Evolutionary conservation across 2,888 invertebrate species (phyloP).

Genomic region (Zygogramma bicolorata): DNA sequence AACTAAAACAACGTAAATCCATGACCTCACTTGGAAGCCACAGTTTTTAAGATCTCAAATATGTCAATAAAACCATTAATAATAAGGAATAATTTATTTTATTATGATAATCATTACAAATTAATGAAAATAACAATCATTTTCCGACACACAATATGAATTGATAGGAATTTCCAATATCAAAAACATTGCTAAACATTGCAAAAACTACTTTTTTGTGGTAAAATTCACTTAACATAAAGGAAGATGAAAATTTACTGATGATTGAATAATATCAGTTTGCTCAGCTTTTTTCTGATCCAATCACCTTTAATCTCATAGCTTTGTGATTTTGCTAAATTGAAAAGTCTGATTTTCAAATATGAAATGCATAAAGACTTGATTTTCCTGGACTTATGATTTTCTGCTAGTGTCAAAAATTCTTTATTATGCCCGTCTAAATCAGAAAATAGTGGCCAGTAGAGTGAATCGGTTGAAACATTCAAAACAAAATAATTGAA

Average conservation of each 20-base stretch:
- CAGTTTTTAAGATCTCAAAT: too few species aligned
- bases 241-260: conserved; percentile 1
- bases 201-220: too few species aligned
- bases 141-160: too few species aligned
- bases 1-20: too few species aligned
- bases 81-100: too few species aligned
- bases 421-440: conserved; percentile 8
- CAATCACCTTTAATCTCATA: conserved; percentile 11
- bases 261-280: conserved; percentile 16
- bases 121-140: too few species aligned
- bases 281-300: conserved; percentile 15
- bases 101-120: too few species aligned
- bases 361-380: conserved; percentile 14
- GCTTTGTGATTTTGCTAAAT: conserved; percentile 16
- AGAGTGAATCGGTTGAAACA: background rate
- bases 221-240: too few species aligned
- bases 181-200: too few species aligned
- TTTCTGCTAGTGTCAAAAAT: conserved; percentile 17
- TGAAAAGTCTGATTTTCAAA: conserved; percentile 17
- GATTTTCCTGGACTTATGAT: conserved; percentile 11
- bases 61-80: too few species aligned
- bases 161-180: too few species aligned
- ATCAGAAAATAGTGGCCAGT: conserved; percentile 9
- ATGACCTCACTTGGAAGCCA: too few species aligned
- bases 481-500: conserved; percentile 7